Percentiles rank a stretch among this genome's conserved stretches.
phyloP scores from a whole-genome alignment of 2,113 vertebrate genomes.

The Aspidoscelis tigris region DNA sequence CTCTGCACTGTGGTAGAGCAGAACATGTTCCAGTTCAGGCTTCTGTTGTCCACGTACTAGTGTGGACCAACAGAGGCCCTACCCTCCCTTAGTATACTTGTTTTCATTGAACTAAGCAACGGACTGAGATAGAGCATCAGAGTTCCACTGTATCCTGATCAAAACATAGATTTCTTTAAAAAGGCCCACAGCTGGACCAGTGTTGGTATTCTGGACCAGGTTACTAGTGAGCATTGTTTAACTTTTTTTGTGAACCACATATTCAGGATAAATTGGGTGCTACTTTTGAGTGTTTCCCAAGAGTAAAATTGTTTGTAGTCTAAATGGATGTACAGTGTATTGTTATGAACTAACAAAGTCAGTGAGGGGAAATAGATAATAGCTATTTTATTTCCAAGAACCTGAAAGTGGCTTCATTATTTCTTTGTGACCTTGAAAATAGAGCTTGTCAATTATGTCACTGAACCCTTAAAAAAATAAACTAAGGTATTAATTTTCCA shows the following conservation, averaged over 20 bases:
- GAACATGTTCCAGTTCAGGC: no score
- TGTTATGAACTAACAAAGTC: slow-evolving; percentile 56
- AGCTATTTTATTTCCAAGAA: slow-evolving; percentile 55
- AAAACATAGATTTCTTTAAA: no score
- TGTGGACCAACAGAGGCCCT: no score
- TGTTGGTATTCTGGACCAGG: not conserved
- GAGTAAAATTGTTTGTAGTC: slow-evolving; percentile 51
- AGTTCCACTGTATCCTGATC: no score
- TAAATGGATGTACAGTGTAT: slow-evolving; percentile 45
- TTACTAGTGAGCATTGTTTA: slow-evolving; percentile 40
- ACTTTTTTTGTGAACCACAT: slow-evolving; percentile 71
- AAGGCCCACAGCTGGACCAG: no score
- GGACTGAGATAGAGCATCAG: no score
- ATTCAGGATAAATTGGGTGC: slow-evolving; percentile 69
- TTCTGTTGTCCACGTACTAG: no score
- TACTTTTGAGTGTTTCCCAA: slow-evolving; percentile 65
- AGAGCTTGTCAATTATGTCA: slow-evolving; percentile 41
- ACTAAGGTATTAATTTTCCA: slow-evolving; percentile 50
- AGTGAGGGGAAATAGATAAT: slow-evolving; percentile 56
- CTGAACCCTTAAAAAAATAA: slow-evolving; percentile 55
- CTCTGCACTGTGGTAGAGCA: no score
- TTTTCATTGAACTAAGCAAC: no score
- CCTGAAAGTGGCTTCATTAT: slow-evolving; percentile 55
- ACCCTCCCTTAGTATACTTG: no score
- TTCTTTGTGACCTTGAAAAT: slow-evolving; percentile 64